Evolutionary conservation across 2,113 vertebrate species (phyloP), one percentile per base, ranked within the genome.

Genomic region (Malurus alboscapulatus): DNA sequence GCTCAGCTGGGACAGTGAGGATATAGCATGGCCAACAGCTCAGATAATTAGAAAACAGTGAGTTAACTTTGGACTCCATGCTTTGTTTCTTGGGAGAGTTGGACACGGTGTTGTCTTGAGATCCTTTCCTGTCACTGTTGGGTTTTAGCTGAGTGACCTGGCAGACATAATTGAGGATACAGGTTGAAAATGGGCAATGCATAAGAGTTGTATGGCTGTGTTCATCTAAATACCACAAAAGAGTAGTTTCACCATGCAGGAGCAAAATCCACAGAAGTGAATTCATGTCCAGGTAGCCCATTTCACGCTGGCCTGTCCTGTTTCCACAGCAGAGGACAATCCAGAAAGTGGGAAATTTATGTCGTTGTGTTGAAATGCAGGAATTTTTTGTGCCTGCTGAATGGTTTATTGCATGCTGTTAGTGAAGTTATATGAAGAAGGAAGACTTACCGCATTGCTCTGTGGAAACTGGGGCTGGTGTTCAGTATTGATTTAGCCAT

Each of bases 401-500:
- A 94, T 90, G 83, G 61, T 92, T 92, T 94, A 89, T 78, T 90
- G 78, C 78, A 40, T 22, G 84, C 92, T 93, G 81, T 90, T 63
- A 86, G 92, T 72, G 86, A 92, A 89, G 77, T 68, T 88, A 66
- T 80, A 81, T 86, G 91, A 58, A 92, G 93, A 95, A 88, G 81
- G 79, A 95, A 87, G 83, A 94, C 58, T 85, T 95, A 77, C 38
- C 2, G 8, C 61, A 65, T 65, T 86, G 45, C 91, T 91, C 2
- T 87, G 75, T 73, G 88, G 83, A 87, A 87, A 36, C 44, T 53
- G 73, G 90, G 87, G 72, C 63, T 59, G 53, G 81, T 48, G 42
- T 59, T 94, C 32, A 10, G 53, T 95, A 95, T 92, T 95, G 96
- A 96, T 96, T 92, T 94, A 95, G 94, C 84, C 84, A 93, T 89